These are phyloP conservation scores for Deroptyus accipitrinus DNA, from an alignment of 2,113 vertebrate species.

Conservation along the genomic window DNA sequence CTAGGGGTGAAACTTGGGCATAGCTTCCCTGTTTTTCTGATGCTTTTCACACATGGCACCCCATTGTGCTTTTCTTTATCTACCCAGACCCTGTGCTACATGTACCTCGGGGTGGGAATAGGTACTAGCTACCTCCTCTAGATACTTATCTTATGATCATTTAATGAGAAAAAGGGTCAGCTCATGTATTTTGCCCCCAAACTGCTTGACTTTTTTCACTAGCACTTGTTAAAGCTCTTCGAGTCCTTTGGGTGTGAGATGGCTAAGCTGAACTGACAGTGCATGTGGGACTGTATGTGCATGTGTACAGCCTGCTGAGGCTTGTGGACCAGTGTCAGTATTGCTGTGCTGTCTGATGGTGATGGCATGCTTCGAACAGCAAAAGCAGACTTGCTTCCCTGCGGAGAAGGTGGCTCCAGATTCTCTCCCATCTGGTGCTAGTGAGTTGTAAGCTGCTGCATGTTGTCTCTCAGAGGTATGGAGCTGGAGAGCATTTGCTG, in stretches of 20 bases:
- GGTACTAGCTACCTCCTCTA: neutral
- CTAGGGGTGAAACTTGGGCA: neutral
- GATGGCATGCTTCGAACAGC: neutral
- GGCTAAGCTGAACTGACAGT: neutral
- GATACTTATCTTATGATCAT: neutral
- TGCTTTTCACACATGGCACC: accelerated
- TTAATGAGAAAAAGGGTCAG: neutral
- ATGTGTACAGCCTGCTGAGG: neutral
- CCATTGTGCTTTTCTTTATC: neutral
- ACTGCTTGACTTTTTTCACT: neutral
- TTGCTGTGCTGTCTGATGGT: neutral
- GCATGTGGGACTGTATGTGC: accelerated
- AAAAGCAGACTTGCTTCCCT: neutral
- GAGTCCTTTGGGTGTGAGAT: neutral
- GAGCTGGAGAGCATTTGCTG: neutral
- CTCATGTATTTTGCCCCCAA: neutral
- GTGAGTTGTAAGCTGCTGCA: neutral
- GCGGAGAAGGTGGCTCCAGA: neutral
- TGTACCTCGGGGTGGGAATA: neutral
- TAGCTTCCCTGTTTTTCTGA: neutral
- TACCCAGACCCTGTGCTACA: neutral
- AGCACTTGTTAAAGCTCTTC: neutral
- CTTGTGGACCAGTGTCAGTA: neutral
- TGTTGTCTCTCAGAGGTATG: neutral
- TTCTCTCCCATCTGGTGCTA: neutral